Base-by-base conservation (phyloP, 2,888 invertebrate species). In the Chrysodeixis includens region DNA sequence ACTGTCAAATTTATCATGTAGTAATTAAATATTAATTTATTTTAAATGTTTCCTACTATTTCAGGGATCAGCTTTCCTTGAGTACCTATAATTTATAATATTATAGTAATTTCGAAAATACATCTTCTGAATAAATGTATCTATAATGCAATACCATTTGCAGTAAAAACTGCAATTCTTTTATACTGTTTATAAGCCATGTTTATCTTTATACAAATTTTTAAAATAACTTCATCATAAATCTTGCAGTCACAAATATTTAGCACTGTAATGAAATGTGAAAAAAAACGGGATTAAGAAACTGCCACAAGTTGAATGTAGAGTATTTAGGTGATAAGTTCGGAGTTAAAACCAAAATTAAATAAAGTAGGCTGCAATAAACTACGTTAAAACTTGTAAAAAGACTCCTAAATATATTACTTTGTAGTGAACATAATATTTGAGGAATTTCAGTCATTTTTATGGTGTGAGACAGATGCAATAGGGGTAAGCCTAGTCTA, bases 151-250 rank as follows among this genome's bases (percentile, higher is more conserved):
- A 63, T 40, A 26, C 26, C 6, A 14, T 32, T 26, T 55, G 51
- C 56, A 56, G 53, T 72, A 56, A 46, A 67, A 61, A 66, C 22
- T 63, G 66, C 64, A 60, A 44, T 53, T 57, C 20, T 69, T 66
- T 71, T 63, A 12, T 63, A 65, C 49, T 16, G 51, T 58, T 46
- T 46, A 20, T 18, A 18, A 44, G 16, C 0, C 44, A 44, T 35
- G 10, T 35, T 35, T 12, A 16, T 44, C n/a, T 44, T 52, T 52
- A 22, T 60, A 69, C n/a, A 16, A 8, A 2, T 46, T 46, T 46
- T 46, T 5, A 46, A n/a, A 16, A 46, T 9, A 51, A 8, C 7
- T n/a, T 16, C 7, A 6, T 46, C 18, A 40, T 46, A n/a, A 9
- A 9, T 46, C 18, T 18, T 18, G 8, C 18, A 18, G 46, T 46